phyloP scores from a whole-genome alignment of 2,888 invertebrate genomes.

The Xylota segnis region DNA sequence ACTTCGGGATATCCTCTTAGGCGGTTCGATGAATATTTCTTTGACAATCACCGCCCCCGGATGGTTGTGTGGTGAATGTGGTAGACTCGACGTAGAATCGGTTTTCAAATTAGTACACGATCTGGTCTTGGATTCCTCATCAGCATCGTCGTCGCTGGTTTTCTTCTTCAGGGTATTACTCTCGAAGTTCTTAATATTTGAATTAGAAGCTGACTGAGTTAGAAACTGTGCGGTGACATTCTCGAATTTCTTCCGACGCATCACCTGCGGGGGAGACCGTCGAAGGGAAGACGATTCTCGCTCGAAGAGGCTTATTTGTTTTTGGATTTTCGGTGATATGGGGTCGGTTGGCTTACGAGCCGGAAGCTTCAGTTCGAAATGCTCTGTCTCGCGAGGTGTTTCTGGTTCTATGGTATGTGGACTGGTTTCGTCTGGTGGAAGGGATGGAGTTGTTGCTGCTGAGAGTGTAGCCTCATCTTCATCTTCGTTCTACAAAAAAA shows the following conservation, averaged over 20 bases:
- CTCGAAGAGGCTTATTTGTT: slow-evolving; percentile 83
- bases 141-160: slow-evolving; percentile 77
- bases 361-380: slow-evolving; percentile 70
- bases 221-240: slow-evolving; percentile 78
- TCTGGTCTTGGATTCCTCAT: slow-evolving; percentile 78
- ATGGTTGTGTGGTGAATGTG: slow-evolving; percentile 79
- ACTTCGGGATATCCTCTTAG: slow-evolving; percentile 85
- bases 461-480: slow-evolving; percentile 87
- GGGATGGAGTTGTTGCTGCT: slow-evolving; percentile 84
- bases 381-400: slow-evolving; percentile 43
- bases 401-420: slow-evolving; percentile 72
- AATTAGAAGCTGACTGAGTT: slow-evolving; percentile 82
- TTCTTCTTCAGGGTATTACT: slow-evolving; percentile 81
- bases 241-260: slow-evolving; percentile 82
- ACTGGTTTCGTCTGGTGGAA: slow-evolving; percentile 80
- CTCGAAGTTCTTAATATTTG: slow-evolving; percentile 82
- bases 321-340: slow-evolving; percentile 82
- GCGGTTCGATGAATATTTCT: slow-evolving; percentile 85
- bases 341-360: slow-evolving; percentile 81
- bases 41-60: slow-evolving; percentile 85
- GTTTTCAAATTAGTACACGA: slow-evolving; percentile 82
- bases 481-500: slow-evolving; percentile 83
- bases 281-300: slow-evolving; percentile 79
- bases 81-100: slow-evolving; percentile 76
- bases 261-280: slow-evolving; percentile 80